Percentiles rank a stretch among this genome's conserved stretches.
Conservation (phyloP, 2,888 invertebrate species). For the Eupithecia insigniata region DNA sequence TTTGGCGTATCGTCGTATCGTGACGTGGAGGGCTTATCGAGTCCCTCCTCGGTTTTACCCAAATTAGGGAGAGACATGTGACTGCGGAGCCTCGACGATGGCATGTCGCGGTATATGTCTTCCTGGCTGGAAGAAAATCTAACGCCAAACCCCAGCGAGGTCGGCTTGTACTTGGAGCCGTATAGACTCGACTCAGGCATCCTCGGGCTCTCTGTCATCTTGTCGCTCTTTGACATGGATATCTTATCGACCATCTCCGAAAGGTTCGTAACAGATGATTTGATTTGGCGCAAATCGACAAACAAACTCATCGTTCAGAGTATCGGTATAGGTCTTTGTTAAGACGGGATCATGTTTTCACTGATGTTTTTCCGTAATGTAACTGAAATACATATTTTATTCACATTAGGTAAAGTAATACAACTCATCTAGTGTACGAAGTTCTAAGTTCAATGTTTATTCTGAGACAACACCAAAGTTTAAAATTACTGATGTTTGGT, state of each 20-base stretch:
- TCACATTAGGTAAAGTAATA: constrained; percentile 2
- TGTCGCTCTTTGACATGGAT: constrained; percentile 69
- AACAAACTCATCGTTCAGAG: constrained; percentile 74
- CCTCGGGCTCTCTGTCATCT: constrained; percentile 57
- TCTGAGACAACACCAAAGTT: constrained; percentile 9
- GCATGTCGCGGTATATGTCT: constrained; percentile 75
- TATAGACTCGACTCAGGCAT: constrained; percentile 63
- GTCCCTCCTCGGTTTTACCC: constrained; percentile 66
- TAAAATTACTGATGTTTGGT: neutral
- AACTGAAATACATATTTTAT: constrained; percentile 34
- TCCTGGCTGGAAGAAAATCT: constrained; percentile 81
- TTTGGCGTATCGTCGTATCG: constrained; percentile 61
- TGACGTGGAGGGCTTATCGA: constrained; percentile 61
- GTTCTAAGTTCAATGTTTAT: neutral
- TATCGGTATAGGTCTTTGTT: constrained; percentile 41
- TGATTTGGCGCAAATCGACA: constrained; percentile 79
- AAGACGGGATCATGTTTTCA: constrained; percentile 46
- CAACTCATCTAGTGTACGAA: neutral
- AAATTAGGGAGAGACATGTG: constrained; percentile 81
- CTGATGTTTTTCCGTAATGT: constrained; percentile 29
- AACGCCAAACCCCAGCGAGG: constrained; percentile 75
- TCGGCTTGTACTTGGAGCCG: constrained; percentile 73
- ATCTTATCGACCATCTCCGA: constrained; percentile 81
- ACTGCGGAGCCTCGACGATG: constrained; percentile 75
- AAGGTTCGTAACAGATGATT: constrained; percentile 77